Base-by-base conservation (phyloP, 1,140 invertebrate species). In the Papilio polytes region DNA sequence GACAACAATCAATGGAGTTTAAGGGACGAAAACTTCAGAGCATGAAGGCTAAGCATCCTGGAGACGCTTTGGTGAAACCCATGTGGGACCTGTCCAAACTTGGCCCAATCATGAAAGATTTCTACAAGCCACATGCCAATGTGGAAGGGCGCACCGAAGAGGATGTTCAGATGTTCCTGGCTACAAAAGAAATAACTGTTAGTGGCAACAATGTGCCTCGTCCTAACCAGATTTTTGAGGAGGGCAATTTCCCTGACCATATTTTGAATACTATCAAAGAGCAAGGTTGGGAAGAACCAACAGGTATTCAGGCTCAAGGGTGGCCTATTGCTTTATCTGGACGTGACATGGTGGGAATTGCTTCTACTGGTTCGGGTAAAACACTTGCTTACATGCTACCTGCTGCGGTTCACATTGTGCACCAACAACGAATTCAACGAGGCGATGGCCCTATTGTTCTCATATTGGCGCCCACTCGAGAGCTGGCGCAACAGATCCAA, bases 401-500 rank as follows among this genome's bases (percentile, higher is more conserved):
- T 66, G 97, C 97, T 76, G 97, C 97, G 31, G 97, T 98, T 2
- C 97, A 97, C 87, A 97, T 97, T 88, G 96, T 96, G 74, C 96
- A 97, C 86, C 97, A 98, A 87, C 96, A 96, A 81, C 96, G 96
- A 15, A 92, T 97, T 10, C 94, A 95, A 80, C 95, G 97, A 76
- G 98, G 98, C 73, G 98, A 99, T 94, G 98, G 98, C 72, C 98
- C 98, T 1, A 98, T 99, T 90, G 98, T 98, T 13, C 94, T 99
- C 15, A 97, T 99, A 80, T 94, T 99, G 46, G 98, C 99, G 3
- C 99, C 99, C 18, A 99, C 99, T 0, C 96, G 99, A 81, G 99
- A 99, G 95, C 95, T 99, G 80, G 99, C 99, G 2, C 98, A 99
- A 91, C 99, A 99, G 94, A 99, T 99, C 84, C 98, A 99, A 93